Evolutionary conservation across 2,113 vertebrate genomes (phyloP).

Genomic region (Pachyramphus minor): DNA sequence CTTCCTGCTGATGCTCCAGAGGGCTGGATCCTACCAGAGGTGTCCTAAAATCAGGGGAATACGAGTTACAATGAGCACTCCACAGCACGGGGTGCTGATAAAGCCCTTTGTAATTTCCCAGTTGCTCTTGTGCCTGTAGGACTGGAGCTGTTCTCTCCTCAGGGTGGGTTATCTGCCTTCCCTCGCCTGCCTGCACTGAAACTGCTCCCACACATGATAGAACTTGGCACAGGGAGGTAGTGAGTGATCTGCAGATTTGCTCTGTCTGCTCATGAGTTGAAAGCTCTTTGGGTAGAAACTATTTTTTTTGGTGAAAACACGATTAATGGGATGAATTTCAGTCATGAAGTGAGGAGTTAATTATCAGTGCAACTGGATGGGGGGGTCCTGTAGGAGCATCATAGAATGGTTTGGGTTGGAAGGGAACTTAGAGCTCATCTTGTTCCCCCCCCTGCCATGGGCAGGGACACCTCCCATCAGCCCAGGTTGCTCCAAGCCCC

Average conservation of each 20-base stretch:
- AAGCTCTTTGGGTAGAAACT: neutral
- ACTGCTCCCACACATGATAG: neutral
- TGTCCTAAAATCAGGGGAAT: neutral
- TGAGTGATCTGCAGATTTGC: neutral
- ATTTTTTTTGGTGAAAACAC: neutral
- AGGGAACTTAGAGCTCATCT: neutral
- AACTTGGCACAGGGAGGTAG: neutral
- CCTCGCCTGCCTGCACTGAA: neutral
- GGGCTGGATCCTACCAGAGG: neutral
- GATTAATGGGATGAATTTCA: neutral
- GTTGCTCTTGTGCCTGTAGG: neutral
- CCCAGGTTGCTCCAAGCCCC: rapidly evolving
- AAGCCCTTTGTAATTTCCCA: neutral
- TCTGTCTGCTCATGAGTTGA: neutral
- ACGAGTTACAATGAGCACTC: neutral
- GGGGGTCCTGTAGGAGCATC: neutral
- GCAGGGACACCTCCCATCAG: neutral
- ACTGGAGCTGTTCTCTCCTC: neutral
- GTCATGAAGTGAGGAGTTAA: neutral
- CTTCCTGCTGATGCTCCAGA: neutral
- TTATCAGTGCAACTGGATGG: neutral
- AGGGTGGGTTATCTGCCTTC: neutral
- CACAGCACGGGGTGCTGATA: neutral
- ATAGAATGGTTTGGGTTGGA: neutral
- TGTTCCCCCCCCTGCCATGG: neutral